Percentiles rank a stretch among this genome's conserved stretches.
Evolutionary conservation across 2,113 vertebrate genomes (phyloP).

Genomic region (Condylura cristata): DNA sequence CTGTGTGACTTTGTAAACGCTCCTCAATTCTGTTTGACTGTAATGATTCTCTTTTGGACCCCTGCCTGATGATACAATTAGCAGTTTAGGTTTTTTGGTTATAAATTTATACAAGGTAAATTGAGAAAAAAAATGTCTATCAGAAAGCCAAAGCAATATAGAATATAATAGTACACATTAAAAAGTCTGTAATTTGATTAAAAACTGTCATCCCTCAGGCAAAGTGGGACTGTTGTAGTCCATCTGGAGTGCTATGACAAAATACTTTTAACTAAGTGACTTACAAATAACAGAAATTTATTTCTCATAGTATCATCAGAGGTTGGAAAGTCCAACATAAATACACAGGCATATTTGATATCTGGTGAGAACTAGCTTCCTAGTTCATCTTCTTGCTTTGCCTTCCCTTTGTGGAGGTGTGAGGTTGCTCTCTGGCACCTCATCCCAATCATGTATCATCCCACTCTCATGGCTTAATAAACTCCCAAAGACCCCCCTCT

Average conservation of each 20-base stretch:
- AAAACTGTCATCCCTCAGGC: background rate
- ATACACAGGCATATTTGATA: background rate
- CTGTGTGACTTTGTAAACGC: slow-evolving; percentile 7
- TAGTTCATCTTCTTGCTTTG: background rate
- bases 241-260: background rate
- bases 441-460: background rate
- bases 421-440: background rate
- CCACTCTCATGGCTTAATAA: background rate
- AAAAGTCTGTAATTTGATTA: slow-evolving; percentile 16
- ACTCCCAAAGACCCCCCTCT: background rate
- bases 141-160: background rate
- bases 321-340: background rate
- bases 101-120: background rate
- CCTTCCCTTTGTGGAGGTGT: background rate
- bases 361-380: background rate
- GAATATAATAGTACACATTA: background rate
- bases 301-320: no score
- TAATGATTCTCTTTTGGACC: background rate
- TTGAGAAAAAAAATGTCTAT: background rate
- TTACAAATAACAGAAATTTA: background rate
- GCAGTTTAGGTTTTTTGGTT: background rate
- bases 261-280: background rate
- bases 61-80: background rate
- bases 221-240: background rate
- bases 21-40: background rate